Conservation (phyloP, 2,888 invertebrate species). For the Macrosoma leucophasiata region DNA sequence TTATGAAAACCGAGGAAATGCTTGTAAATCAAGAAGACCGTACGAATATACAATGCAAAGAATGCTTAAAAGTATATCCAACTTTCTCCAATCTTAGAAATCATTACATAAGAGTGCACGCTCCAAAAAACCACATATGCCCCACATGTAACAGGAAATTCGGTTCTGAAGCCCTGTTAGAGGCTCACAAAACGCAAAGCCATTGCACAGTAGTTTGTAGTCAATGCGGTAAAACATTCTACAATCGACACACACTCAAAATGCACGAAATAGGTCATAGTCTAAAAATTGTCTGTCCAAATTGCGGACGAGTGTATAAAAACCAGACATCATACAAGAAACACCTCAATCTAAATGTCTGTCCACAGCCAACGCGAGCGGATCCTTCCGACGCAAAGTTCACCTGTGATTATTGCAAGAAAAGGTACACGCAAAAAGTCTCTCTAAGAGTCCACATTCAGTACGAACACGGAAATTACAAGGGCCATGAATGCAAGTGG, state of each 20-base stretch:
- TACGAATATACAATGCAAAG: constrained; percentile 38
- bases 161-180: constrained; percentile 35
- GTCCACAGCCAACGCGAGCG: constrained; percentile 42
- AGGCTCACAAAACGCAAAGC: constrained; percentile 38
- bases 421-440: constrained; percentile 58
- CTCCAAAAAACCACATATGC: constrained; percentile 43
- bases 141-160: constrained; percentile 39
- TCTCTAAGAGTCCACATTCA: constrained; percentile 58
- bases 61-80: constrained; percentile 40
- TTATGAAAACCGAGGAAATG: constrained; percentile 38
- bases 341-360: constrained; percentile 48
- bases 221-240: constrained; percentile 51
- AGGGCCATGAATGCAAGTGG: constrained; percentile 53
- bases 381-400: constrained; percentile 45
- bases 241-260: constrained; percentile 41
- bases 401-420: constrained; percentile 58
- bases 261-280: constrained; percentile 48
- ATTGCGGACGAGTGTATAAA: constrained; percentile 55
- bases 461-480: constrained; percentile 57
- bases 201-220: constrained; percentile 43
- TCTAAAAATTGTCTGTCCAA: constrained; percentile 42
- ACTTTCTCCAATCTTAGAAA: constrained; percentile 37
- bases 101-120: constrained; percentile 48
- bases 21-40: constrained; percentile 34
- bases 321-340: constrained; percentile 47